Evolutionary conservation across 23 tunicate genomes (phyloP).

Genomic region (Clavelina lepadiformis): DNA sequence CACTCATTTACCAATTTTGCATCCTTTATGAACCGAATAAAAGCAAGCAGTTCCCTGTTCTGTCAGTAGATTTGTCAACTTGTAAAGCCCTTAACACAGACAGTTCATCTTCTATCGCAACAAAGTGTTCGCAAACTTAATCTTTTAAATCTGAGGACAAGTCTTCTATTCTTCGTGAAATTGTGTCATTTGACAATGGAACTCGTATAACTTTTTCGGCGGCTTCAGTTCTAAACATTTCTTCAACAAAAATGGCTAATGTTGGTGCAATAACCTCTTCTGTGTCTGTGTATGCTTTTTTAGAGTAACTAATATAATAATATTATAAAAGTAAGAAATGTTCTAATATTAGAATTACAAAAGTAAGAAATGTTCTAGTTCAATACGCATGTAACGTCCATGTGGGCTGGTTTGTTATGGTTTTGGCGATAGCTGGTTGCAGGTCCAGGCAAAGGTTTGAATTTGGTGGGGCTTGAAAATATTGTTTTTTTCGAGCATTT

Average conservation of each 20-base stretch:
- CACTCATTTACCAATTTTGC: constrained; percentile 15
- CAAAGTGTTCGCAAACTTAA: constrained; percentile 23
- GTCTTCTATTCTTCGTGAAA: constrained; percentile 19
- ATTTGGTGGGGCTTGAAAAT: too few species aligned
- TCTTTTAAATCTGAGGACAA: constrained; percentile 26
- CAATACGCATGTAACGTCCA: too few species aligned
- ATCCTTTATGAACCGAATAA: constrained; percentile 24
- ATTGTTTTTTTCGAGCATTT: too few species aligned
- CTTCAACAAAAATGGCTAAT: constrained; percentile 20
- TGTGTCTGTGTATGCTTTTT: constrained; percentile 38
- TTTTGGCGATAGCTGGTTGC: too few species aligned
- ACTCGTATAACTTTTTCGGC: constrained; percentile 29
- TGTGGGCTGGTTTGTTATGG: too few species aligned
- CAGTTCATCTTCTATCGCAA: constrained; percentile 16
- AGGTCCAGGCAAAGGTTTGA: too few species aligned
- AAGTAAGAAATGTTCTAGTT: too few species aligned
- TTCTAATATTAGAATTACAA: too few species aligned
- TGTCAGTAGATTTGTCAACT: constrained; percentile 35
- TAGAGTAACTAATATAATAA: too few species aligned
- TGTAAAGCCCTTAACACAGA: constrained; percentile 27
- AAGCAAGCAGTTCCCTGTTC: constrained; percentile 25
- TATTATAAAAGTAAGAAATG: too few species aligned
- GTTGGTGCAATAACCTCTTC: constrained; percentile 30
- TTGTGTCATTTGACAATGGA: constrained; percentile 9
- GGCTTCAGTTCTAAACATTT: constrained; percentile 16